These are phyloP conservation scores for Erynnis tages DNA, from an alignment of 2,888 invertebrate species.

Conservation along the genomic window DNA sequence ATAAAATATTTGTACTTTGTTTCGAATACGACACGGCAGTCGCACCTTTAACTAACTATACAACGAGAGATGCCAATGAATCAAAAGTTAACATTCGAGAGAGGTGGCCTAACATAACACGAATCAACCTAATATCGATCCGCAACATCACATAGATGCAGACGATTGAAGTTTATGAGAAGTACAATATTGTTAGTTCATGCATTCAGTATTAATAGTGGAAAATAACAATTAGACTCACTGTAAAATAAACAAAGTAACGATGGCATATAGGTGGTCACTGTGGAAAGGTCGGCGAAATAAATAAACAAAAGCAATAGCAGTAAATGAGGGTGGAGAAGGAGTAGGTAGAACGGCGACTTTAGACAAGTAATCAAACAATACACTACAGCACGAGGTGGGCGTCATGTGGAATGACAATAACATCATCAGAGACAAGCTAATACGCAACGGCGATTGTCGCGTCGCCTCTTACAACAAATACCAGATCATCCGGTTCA, in stretches of 20 bases:
- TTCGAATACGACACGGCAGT: conserved; percentile 67
- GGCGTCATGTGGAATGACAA: conserved; percentile 37
- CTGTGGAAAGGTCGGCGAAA: conserved; percentile 27
- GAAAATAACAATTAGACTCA: conserved; percentile 22
- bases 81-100: conserved; percentile 29
- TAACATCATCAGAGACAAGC: conserved; percentile 29
- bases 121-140: conserved; percentile 17
- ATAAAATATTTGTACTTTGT: conserved; percentile 81
- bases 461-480: conserved; percentile 25
- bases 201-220: conserved; percentile 30
- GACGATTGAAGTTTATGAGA: conserved; percentile 59
- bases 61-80: conserved; percentile 50
- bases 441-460: conserved; percentile 31
- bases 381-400: conserved; percentile 33
- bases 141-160: conserved; percentile 32
- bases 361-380: conserved; percentile 15
- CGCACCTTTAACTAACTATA: conserved; percentile 69
- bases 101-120: conserved; percentile 31
- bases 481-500: background rate
- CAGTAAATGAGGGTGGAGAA: conserved; percentile 23
- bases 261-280: conserved; percentile 29
- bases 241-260: conserved; percentile 13
- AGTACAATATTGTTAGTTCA: conserved; percentile 77
- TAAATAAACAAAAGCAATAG: conserved; percentile 27
- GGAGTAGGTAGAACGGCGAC: conserved; percentile 16